These are phyloP conservation scores for Nomada ferruginata DNA, from an alignment of 2,888 invertebrate species.

Conservation along the genomic window DNA sequence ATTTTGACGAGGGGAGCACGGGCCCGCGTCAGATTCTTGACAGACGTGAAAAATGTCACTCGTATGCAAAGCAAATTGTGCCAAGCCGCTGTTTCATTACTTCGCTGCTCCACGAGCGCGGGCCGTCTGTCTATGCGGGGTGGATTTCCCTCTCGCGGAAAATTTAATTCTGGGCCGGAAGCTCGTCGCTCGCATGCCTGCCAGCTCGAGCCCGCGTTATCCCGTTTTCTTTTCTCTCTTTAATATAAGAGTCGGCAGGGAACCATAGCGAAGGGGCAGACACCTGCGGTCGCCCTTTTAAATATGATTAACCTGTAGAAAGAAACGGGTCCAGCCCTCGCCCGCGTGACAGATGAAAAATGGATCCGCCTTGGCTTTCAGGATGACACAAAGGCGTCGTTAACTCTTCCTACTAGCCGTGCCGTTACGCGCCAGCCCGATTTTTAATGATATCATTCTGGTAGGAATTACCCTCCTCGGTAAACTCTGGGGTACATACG, in stretches of 20 bases:
- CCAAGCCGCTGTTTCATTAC: constrained; percentile 73
- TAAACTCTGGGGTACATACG: constrained; percentile 12
- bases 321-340: constrained; percentile 48
- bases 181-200: constrained; percentile 56
- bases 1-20: constrained; percentile 32
- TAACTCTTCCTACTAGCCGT: constrained; percentile 64
- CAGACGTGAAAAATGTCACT: constrained; percentile 75
- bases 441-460: constrained; percentile 46
- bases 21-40: constrained; percentile 41
- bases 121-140: constrained; percentile 9
- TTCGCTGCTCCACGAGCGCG: constrained; percentile 43
- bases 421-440: constrained; percentile 23
- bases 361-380: constrained; percentile 63
- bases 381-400: constrained; percentile 73
- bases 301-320: constrained; percentile 80
- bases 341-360: constrained; percentile 76
- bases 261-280: constrained; percentile 51
- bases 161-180: constrained; percentile 72
- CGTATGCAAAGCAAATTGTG: constrained; percentile 76
- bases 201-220: background rate
- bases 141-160: constrained; percentile 54
- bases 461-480: constrained; percentile 20
- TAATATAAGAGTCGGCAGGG: constrained; percentile 61
- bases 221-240: background rate
- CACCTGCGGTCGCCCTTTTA: constrained; percentile 79